Evolutionary conservation across 2,888 invertebrate genomes (phyloP).

Genomic region (Hedychridium roseum): DNA sequence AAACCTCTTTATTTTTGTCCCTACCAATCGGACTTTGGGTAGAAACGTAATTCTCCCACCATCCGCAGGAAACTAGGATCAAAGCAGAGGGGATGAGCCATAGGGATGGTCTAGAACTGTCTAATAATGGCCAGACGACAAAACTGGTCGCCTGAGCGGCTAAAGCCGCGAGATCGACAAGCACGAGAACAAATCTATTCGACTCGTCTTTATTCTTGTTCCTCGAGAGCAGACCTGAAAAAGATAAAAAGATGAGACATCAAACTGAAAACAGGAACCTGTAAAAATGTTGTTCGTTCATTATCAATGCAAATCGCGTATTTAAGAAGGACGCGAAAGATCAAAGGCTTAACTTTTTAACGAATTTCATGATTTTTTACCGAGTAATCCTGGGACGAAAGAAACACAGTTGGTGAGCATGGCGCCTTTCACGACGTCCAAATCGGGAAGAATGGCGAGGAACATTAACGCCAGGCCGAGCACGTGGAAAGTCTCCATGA

Average conservation of each 20-base stretch:
- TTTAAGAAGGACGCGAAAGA: slow-evolving; percentile 10
- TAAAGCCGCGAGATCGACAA: slow-evolving; percentile 85
- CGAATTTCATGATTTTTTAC: slow-evolving; percentile 54
- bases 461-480: slow-evolving; percentile 87
- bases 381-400: slow-evolving; percentile 82
- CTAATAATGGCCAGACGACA: slow-evolving; percentile 88
- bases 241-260: slow-evolving; percentile 2
- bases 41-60: slow-evolving; percentile 99
- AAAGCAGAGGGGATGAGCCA: slow-evolving; percentile 89
- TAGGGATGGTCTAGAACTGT: slow-evolving; percentile 74
- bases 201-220: slow-evolving; percentile 78
- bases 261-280: background rate
- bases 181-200: slow-evolving; percentile 77
- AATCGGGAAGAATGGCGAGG: slow-evolving; percentile 87
- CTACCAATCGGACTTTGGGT: slow-evolving; percentile 82
- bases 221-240: slow-evolving; percentile 78
- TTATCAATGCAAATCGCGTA: slow-evolving; percentile 6
- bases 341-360: background rate
- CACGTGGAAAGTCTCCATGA: slow-evolving; percentile 89
- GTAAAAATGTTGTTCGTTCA: slow-evolving; percentile 3
- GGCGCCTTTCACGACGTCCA: slow-evolving; percentile 94
- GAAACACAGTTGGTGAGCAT: slow-evolving; percentile 97
- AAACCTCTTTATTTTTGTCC: background rate
- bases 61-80: slow-evolving; percentile 87
- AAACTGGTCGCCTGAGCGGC: slow-evolving; percentile 91